Evolutionary conservation across 2,888 invertebrate genomes (phyloP).

Genomic region (Cryptus viduatorius): DNA sequence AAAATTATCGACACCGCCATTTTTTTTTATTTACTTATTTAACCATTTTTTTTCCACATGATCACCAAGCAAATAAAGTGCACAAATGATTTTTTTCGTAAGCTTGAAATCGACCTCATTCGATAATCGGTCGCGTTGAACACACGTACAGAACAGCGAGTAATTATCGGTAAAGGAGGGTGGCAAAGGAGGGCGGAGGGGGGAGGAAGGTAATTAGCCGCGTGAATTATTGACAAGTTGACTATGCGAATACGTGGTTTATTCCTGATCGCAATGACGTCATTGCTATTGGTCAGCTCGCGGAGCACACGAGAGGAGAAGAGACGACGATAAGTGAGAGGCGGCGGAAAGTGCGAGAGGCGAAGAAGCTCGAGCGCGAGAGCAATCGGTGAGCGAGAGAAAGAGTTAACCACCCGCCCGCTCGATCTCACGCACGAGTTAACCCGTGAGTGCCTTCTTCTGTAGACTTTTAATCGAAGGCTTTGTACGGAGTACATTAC

Average conservation of each 20-base stretch:
- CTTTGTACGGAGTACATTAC: conserved; percentile 58
- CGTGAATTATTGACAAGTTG: conserved; percentile 31
- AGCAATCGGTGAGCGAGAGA: conserved; percentile 1
- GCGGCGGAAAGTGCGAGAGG: background rate
- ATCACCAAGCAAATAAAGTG: background rate
- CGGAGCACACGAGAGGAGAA: conserved; percentile 13
- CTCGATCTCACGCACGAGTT: conserved; percentile 64
- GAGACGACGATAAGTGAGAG: background rate
- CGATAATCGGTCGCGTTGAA: conserved; percentile 53
- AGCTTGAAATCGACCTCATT: conserved; percentile 51
- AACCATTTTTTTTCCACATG: conserved; percentile 1
- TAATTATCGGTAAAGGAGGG: conserved; percentile 53
- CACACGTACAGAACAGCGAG: conserved; percentile 45
- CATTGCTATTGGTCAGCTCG: conserved; percentile 36
- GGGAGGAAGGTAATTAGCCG: conserved; percentile 27
- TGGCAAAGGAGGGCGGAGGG: background rate
- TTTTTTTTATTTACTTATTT: conserved; percentile 27
- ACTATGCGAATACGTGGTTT: conserved; percentile 40
- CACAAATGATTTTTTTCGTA: conserved; percentile 11
- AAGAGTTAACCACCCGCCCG: conserved; percentile 25
- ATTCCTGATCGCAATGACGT: conserved; percentile 66
- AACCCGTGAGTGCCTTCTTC: conserved; percentile 62
- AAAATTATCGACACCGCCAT: conserved; percentile 3
- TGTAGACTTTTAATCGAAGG: conserved; percentile 61
- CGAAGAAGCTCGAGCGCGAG: conserved; percentile 12